Evolutionary conservation across 1,140 invertebrate genomes (phyloP), one percentile per base, ranked within the genome.

Genomic region (Cryptotermes secundus): DNA sequence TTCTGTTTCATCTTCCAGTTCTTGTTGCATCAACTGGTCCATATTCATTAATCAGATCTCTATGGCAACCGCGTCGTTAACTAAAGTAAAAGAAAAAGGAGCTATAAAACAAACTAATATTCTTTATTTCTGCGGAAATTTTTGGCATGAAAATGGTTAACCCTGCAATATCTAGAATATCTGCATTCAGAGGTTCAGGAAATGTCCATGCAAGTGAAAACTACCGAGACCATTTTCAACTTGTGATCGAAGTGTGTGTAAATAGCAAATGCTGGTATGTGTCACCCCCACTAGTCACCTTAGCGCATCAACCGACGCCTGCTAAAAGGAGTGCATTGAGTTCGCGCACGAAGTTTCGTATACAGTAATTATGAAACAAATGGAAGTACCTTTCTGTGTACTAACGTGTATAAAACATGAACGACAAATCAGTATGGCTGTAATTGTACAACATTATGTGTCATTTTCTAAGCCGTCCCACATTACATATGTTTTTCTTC

Each of bases 341-440:
- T n/a, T 72, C 26, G n/a, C 26, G 9, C 26, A 31, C n/a, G n/a
- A n/a, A n/a, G n/a, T n/a, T n/a, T n/a, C n/a, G n/a, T n/a, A n/a
- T n/a, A n/a, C 59, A n/a, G 59, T 31, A 72, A 72, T 72, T 72
- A 72, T 72, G 31, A 72, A 72, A 72, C 59, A 72, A n/a, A 72
- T 31, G 59, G n/a, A 72, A 72, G 59, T 49, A 49, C 14, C 26
- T 31, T 72, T 31, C 59, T 31, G 59, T 72, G 59, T 31, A 72
- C 59, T 31, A n/a, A 6, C n/a, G n/a, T 72, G 59, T 72, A 72
- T 72, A 72, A 72, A 72, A 72, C 59, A 72, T 72, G 26, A 1
- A 59, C 9, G 7, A 59, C 16, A 22, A 59, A 59, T 59, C 53
- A 59, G 7, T 59, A 59, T 59, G 59, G 26, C 12, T 72, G 59